Percentiles rank a stretch among this genome's conserved stretches.
Conservation (phyloP, 2,888 invertebrate species). For the Tiphia femorata region DNA sequence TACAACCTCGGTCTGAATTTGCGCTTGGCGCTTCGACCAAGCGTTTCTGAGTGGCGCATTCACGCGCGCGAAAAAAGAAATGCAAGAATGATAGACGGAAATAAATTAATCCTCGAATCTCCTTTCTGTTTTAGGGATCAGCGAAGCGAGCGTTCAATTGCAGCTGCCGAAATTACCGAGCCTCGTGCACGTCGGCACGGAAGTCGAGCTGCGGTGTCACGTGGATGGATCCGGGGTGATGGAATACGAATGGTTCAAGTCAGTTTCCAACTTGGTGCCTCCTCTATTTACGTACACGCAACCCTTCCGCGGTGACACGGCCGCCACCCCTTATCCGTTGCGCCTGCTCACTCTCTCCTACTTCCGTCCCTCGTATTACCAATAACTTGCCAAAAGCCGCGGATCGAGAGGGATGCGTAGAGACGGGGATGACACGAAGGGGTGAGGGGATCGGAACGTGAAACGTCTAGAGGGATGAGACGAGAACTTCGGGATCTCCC, state of each 20-base stretch:
- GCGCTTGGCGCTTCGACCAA: too few species aligned
- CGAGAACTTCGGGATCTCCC: conserved; percentile 2
- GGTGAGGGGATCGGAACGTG: too few species aligned
- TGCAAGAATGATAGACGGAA: too few species aligned
- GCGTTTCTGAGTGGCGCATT: too few species aligned
- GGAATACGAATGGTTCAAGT: conserved; percentile 78
- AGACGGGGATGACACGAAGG: not conserved
- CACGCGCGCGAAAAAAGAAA: too few species aligned
- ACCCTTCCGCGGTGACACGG: too few species aligned
- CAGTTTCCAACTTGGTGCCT: conserved; percentile 44
- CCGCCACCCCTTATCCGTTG: too few species aligned
- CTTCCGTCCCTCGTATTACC: too few species aligned
- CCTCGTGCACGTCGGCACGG: conserved; percentile 70
- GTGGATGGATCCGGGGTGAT: conserved; percentile 78
- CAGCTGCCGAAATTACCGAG: conserved; percentile 72
- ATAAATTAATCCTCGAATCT: too few species aligned
- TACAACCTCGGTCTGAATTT: too few species aligned
- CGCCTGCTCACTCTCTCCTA: too few species aligned
- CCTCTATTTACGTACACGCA: not conserved
- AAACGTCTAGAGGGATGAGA: too few species aligned
- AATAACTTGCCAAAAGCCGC: not conserved
- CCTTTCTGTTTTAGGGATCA: conserved; percentile 73
- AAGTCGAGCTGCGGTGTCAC: conserved; percentile 75
- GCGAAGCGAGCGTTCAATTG: conserved; percentile 73
- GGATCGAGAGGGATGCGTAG: not conserved